Conservation (phyloP, 2,888 invertebrate species). For the Sinodicranocentrus sp. region DNA sequence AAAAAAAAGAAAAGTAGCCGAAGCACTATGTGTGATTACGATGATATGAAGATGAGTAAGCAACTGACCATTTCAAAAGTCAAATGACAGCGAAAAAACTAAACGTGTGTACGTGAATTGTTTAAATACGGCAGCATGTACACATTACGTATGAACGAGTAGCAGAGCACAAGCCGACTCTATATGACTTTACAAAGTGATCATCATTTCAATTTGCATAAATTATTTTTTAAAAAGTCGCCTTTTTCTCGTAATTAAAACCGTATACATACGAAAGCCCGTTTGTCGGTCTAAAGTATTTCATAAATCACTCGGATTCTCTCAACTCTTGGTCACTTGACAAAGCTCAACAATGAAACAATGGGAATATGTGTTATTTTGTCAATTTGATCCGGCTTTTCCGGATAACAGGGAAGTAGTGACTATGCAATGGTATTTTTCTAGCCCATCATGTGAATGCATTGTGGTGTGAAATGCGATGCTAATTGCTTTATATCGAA, state of each 20-base stretch:
- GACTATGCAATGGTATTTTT: not conserved
- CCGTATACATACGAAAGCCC: not conserved
- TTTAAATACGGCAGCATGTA: not conserved
- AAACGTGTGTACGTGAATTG: not conserved
- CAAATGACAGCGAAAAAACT: not conserved
- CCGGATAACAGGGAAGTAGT: not conserved
- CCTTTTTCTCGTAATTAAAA: constrained; percentile 11
- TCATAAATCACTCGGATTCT: too few relatives aligned
- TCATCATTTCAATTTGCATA: constrained; percentile 55
- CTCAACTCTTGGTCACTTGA: too few relatives aligned
- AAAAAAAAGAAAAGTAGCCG: too few relatives aligned
- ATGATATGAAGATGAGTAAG: constrained; percentile 20
- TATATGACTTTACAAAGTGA: constrained; percentile 6
- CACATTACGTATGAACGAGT: not conserved
- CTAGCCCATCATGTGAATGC: not conserved
- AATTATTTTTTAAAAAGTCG: constrained; percentile 56
- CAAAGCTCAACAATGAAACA: too few relatives aligned
- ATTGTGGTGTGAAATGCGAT: constrained; percentile 13
- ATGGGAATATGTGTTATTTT: too few relatives aligned
- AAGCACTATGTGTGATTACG: constrained; percentile 7
- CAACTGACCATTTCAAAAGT: constrained; percentile 14
- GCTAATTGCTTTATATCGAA: constrained; percentile 3
- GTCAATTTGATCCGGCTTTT: not conserved
- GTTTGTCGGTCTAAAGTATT: too few relatives aligned
- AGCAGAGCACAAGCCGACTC: not conserved